Conservation (phyloP, 2,797 vertebrate species). For the Platyrinchus mystaceus region DNA sequence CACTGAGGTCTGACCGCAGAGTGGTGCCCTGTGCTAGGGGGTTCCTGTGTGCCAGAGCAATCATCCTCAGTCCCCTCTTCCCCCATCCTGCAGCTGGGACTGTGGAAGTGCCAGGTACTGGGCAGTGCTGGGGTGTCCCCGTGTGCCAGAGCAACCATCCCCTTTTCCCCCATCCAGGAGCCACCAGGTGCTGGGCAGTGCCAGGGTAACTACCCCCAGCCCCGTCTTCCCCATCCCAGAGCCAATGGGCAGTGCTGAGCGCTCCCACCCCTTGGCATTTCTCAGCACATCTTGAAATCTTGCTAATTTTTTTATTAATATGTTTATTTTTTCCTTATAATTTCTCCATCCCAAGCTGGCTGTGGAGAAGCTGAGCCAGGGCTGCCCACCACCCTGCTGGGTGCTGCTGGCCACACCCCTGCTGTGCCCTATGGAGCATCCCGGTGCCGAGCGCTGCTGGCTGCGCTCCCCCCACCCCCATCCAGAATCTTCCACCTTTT, state of each 20-base stretch:
- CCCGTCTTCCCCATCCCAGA: background rate
- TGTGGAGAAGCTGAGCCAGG: background rate
- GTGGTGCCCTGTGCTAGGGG: background rate
- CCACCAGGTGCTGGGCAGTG: background rate
- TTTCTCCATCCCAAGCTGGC: background rate
- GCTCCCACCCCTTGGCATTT: background rate
- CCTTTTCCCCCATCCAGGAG: background rate
- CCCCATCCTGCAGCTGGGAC: background rate
- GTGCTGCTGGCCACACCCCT: background rate
- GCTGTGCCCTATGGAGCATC: background rate
- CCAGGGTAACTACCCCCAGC: background rate
- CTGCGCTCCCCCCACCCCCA: background rate
- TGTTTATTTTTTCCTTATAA: background rate
- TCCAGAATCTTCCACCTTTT: background rate
- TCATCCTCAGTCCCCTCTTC: background rate
- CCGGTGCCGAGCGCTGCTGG: background rate
- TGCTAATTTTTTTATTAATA: background rate
- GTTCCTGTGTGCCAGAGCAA: fast-evolving
- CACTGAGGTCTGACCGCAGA: conserved; percentile 79
- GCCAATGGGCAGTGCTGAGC: conserved; percentile 1
- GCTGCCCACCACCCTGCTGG: background rate
- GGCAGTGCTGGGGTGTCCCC: background rate
- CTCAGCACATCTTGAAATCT: background rate
- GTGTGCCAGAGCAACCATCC: background rate
- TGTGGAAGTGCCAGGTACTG: background rate